Conservation (phyloP, 2,113 vertebrate species). For the Riparia riparia region DNA sequence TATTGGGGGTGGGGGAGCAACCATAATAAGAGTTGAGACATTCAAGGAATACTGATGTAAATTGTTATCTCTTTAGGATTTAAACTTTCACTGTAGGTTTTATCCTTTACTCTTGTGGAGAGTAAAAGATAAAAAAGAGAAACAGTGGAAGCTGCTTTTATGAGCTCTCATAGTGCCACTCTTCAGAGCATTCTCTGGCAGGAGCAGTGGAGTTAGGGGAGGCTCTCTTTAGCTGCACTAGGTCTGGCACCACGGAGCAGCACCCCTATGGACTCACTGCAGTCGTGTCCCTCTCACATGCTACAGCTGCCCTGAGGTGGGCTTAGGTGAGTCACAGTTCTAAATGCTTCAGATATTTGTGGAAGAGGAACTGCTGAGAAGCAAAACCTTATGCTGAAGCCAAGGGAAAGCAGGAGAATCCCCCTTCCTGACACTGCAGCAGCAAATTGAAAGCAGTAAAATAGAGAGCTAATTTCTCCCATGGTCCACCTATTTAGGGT, state of each 20-base stretch:
- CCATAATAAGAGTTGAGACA: background rate
- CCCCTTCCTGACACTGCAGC: background rate
- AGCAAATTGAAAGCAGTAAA: background rate
- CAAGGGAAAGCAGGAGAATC: background rate
- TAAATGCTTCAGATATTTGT: background rate
- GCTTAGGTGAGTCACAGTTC: background rate
- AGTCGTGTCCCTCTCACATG: fast-evolving
- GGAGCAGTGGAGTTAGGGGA: background rate
- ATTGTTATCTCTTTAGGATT: background rate
- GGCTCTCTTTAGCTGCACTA: background rate
- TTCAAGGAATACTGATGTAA: background rate
- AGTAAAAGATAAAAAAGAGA: background rate
- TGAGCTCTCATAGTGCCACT: background rate
- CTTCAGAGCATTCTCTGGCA: background rate
- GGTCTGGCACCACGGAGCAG: background rate
- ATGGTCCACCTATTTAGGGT: background rate
- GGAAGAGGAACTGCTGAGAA: background rate
- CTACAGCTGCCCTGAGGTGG: background rate
- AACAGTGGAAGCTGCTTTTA: background rate
- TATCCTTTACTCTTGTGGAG: background rate
- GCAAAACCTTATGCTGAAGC: background rate
- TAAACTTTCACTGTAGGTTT: background rate
- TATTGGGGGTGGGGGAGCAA: fast-evolving
- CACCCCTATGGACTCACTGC: background rate
- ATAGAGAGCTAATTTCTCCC: background rate